Percentiles rank a stretch among this genome's conserved stretches.
Evolutionary conservation across 2,113 vertebrate genomes (phyloP).

Genomic region (Heterotilapia buettikoferi): DNA sequence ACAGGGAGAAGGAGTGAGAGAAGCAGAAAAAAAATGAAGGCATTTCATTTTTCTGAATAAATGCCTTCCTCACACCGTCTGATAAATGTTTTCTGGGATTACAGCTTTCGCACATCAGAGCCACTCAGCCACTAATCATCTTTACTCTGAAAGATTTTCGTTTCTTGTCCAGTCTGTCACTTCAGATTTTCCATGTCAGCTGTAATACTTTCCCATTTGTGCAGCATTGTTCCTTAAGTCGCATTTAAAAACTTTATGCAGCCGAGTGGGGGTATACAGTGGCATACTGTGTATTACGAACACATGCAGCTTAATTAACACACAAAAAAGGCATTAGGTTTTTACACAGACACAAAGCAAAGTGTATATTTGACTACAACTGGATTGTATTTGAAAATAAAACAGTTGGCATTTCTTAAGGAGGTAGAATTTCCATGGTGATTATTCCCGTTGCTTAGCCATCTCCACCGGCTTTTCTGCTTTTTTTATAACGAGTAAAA

Average conservation of each 20-base stretch:
- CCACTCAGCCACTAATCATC: background rate
- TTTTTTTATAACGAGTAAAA: constrained; percentile 7
- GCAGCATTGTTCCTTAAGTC: background rate
- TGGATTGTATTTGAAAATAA: constrained; percentile 9
- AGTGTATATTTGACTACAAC: constrained; percentile 1
- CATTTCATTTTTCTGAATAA: background rate
- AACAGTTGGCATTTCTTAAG: constrained; percentile 7
- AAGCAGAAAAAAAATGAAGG: background rate
- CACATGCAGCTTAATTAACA: background rate
- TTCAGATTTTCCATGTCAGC: constrained; percentile 15
- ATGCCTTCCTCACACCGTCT: background rate
- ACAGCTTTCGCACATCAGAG: background rate
- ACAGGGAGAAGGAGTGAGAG: background rate
- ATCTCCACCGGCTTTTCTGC: background rate
- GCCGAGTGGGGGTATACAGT: background rate
- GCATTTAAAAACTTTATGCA: constrained; percentile 7
- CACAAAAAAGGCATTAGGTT: background rate
- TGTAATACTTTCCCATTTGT: background rate
- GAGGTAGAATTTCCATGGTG: constrained; percentile 29
- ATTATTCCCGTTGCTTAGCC: constrained; percentile 35
- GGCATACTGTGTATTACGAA: background rate
- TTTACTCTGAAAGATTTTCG: background rate
- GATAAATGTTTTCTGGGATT: background rate
- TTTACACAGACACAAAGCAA: background rate
- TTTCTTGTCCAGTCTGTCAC: background rate